Evolutionary conservation across 2,797 vertebrate species (phyloP), one percentile per base, ranked within the genome.

Genomic region (Atherinosoma microstoma): DNA sequence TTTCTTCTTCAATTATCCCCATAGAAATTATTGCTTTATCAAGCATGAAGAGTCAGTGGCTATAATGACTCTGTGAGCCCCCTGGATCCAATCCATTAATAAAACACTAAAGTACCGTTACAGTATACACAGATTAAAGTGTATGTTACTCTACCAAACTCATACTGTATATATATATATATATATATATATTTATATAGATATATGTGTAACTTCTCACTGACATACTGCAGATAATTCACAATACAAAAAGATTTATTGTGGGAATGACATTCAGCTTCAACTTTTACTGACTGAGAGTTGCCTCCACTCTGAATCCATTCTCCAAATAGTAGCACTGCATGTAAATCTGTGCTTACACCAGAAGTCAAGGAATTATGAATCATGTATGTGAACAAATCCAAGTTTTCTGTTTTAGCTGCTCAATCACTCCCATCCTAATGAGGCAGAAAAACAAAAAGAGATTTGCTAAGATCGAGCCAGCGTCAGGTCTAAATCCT

Each of bases 21-120:
- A 67, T 76, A 72, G 20, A 61, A 47, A 74, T 85, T 85, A 90
- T 89, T 93, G 87, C 91, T 92, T 84, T 16, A 83, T 80, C 64
- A 88, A 88, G 78, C 83, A 70, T 51, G 73, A 56, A 84, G 51
- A 75, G 65, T 69, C 70, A 78, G 75, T 54, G 62, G 81, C 73
- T 64, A 71, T 42, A 60, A 74, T 47, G 61, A 73, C 58, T 58
- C 67, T 58, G 16, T 77, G 45, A 74, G 40, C 49, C 73, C 36
- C 66, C 56, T 30, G 49, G 70, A 85, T 77, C 60, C 66, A 70
- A 67, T 69, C 42, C 57, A 59, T 84, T 79, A 69, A 75, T 63
- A 82, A 86, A 84, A 86, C 56, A 76, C 61, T 79, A 76, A 62
- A 61, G 54, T 83, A 86, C 75, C 72, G 59, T 78, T 80, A 84